Evolutionary conservation across 1,140 invertebrate genomes (phyloP).

Genomic region (Palaemon carinicauda): DNA sequence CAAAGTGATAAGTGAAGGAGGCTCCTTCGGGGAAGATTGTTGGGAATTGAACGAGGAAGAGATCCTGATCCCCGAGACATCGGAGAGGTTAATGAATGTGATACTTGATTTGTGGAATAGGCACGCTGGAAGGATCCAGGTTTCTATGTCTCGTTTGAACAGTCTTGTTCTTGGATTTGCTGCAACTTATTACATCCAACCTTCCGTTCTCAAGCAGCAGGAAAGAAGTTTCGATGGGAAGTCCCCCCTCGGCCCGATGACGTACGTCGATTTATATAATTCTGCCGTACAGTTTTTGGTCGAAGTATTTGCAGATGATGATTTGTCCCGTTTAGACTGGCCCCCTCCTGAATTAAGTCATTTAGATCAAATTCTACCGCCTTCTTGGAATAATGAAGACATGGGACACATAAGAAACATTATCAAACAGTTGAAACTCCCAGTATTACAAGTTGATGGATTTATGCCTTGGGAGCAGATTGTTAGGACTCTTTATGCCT

Average conservation of each 20-base stretch:
- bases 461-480: not conserved
- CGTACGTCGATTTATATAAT: slow-evolving; percentile 40
- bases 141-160: not conserved
- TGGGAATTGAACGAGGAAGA: slow-evolving; percentile 36
- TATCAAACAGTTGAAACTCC: not conserved
- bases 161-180: slow-evolving; percentile 17
- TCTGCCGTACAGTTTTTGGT: not conserved
- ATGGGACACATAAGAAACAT: not conserved
- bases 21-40: not conserved
- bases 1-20: no score
- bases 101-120: slow-evolving; percentile 14
- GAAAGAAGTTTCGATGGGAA: slow-evolving; percentile 34
- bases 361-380: slow-evolving; percentile 16
- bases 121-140: not conserved
- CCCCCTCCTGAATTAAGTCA: slow-evolving; percentile 32
- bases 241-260: not conserved
- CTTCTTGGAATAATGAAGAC: slow-evolving; percentile 33
- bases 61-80: slow-evolving; percentile 27
- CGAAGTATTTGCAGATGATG: not conserved
- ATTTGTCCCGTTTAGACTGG: slow-evolving; percentile 1
- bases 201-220: not conserved
- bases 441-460: not conserved
- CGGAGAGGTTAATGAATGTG: slow-evolving; percentile 11
- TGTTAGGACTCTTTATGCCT: not conserved
- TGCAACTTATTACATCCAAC: slow-evolving; percentile 11